A percentile compares a stretch with the other conserved stretches of the same genome.
phyloP scores from a whole-genome alignment of 1,140 invertebrate genomes.

The Copidosoma floridanum region DNA sequence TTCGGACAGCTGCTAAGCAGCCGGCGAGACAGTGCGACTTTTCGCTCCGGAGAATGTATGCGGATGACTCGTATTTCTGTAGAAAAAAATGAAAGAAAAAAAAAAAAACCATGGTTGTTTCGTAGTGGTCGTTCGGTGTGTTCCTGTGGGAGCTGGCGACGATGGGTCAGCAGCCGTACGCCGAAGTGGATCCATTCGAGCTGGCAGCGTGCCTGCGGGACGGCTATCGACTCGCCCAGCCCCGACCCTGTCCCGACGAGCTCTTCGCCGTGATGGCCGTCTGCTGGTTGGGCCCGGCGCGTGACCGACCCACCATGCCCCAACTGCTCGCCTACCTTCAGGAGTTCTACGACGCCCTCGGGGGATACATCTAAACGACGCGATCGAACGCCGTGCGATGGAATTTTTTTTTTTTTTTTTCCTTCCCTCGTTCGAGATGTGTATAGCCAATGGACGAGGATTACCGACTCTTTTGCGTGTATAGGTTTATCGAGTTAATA shows the following conservation, averaged over 20 bases:
- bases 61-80: too few species aligned
- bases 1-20: too few species aligned
- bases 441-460: background rate
- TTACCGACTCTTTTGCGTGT: background rate
- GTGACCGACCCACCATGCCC: conserved; percentile 79
- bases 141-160: conserved; percentile 93
- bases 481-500: too few species aligned
- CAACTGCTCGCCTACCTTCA: conserved; percentile 83
- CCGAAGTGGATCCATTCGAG: conserved; percentile 89
- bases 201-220: conserved; percentile 82
- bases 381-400: too few species aligned
- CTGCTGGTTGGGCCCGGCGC: conserved; percentile 79
- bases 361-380: conserved; percentile 68
- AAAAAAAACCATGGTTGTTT: too few species aligned
- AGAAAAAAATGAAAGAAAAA: too few species aligned
- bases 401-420: background rate
- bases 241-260: conserved; percentile 92
- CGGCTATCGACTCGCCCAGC: conserved; percentile 85
- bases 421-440: background rate
- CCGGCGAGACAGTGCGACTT: too few species aligned
- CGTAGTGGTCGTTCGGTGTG: conserved; percentile 91
- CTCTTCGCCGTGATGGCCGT: conserved; percentile 90
- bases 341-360: conserved; percentile 83
- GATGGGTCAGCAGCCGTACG: conserved; percentile 81
- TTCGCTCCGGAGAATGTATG: too few species aligned